Base-by-base conservation (phyloP, 2,113 vertebrate species). In the Nibea coibor region DNA sequence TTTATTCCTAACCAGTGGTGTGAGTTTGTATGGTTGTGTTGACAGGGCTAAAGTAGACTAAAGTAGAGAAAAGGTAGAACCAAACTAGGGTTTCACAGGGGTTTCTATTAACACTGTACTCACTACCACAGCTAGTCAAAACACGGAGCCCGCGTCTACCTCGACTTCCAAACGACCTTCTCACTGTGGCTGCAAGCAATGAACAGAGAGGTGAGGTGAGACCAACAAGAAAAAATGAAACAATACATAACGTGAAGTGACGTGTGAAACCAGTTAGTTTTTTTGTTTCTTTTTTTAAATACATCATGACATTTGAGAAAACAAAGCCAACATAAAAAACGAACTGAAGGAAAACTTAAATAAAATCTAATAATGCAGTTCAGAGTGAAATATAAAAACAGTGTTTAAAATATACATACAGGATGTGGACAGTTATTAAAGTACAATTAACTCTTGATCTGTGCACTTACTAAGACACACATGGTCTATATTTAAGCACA, bases 131-230 rank as follows among this genome's bases (percentile, higher is more conserved):
- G 94, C 92, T 94, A 95, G 93, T 93, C 87, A 94, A 93, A 92
- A 94, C 87, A 94, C 93, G 90, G 84, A 93, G 96, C 95, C 94
- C 93, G 85, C 92, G 95, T 97, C 97, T 98, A 97, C 97, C 97
- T 99, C 97, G 96, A 95, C 94, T 96, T 94, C 96, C 96, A 94
- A 96, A 95, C 94, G 97, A 96, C 96, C 96, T 96, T 96, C 96
- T 94, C 83, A 97, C 94, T 89, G 95, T 95, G 88, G 96, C 97
- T 98, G 97, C 72, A 81, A 96, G 96, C 93, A 96, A 97, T 95
- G 95, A 95, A 97, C 95, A 95, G 87, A 95, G 88, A 94, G 88
- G 92, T 92, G 92, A 93, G 67, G 92, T 94, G 91, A 95, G 89
- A 94, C 78, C 83, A 93, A 94, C 85, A 93, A 61, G 73, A 65